These are phyloP conservation scores for Alaudala cheleensis DNA, from an alignment of 2,113 vertebrate species.

Conservation along the genomic window DNA sequence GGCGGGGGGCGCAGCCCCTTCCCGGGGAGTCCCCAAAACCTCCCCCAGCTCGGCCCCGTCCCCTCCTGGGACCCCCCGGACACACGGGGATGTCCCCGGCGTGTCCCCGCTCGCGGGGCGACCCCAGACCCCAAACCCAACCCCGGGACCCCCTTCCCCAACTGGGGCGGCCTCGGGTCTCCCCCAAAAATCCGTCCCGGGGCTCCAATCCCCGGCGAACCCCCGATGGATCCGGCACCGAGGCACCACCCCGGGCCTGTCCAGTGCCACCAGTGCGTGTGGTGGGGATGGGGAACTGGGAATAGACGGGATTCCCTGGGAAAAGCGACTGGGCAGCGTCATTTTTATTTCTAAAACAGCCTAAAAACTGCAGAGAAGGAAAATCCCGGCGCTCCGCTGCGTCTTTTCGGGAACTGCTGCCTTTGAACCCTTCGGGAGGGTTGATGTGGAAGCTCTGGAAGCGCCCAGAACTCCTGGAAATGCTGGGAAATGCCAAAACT, in stretches of 20 bases:
- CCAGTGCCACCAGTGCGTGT: neutral
- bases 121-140: neutral
- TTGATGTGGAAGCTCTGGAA: neutral
- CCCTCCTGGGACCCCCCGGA: neutral
- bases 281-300: rapidly evolving
- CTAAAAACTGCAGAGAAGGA: neutral
- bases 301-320: neutral
- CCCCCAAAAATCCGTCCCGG: neutral
- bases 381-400: neutral
- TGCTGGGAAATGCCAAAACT: no score
- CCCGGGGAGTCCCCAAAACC: neutral
- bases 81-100: neutral
- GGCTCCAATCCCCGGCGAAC: neutral
- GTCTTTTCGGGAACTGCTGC: neutral
- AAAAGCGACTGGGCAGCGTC: neutral
- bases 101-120: neutral
- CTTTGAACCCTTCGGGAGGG: neutral
- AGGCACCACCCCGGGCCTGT: neutral
- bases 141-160: no score
- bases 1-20: neutral
- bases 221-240: neutral
- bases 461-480: no score
- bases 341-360: neutral
- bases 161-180: neutral
- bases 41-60: neutral